Evolutionary conservation across 2,113 vertebrate genomes (phyloP).

Genomic region (Cyphomyrus plagiostoma): DNA sequence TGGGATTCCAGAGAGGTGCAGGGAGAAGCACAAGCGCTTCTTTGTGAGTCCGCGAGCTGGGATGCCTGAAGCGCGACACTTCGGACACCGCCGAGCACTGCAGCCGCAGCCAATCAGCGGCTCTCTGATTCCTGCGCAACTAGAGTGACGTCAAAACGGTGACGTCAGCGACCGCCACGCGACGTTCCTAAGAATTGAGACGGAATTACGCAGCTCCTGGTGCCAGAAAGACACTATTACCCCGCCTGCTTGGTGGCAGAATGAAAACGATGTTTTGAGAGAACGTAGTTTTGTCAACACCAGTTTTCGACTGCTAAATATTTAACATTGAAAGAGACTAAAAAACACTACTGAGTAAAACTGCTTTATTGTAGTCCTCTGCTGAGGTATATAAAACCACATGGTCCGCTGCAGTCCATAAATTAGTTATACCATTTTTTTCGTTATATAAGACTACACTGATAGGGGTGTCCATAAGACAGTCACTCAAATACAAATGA

Average conservation of each 20-base stretch:
- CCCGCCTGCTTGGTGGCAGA: not conserved
- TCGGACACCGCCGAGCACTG: slow-evolving; percentile 25
- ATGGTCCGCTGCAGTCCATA: slow-evolving; percentile 23
- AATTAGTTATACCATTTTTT: slow-evolving; percentile 18
- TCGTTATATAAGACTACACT: slow-evolving; percentile 15
- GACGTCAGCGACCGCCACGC: not conserved
- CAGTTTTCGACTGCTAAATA: not conserved
- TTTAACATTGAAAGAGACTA: not conserved
- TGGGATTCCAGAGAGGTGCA: slow-evolving; percentile 12
- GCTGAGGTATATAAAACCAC: slow-evolving; percentile 44
- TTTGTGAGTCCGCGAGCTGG: slow-evolving; percentile 35
- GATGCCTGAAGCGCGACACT: slow-evolving; percentile 38
- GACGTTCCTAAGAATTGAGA: not conserved
- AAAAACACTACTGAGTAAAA: slow-evolving; percentile 32
- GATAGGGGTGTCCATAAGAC: not conserved
- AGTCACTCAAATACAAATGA: not conserved
- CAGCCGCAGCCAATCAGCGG: slow-evolving; percentile 15
- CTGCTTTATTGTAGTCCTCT: slow-evolving; percentile 50
- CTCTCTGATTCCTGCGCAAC: not conserved
- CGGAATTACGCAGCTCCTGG: not conserved
- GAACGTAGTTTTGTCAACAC: not conserved
- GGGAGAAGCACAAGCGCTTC: slow-evolving; percentile 33
- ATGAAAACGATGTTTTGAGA: not conserved
- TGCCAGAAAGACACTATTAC: not conserved
- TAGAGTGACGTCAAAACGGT: not conserved